Evolutionary conservation across 2,113 vertebrate genomes (phyloP).

Genomic region (Amblyopsis rosae): DNA sequence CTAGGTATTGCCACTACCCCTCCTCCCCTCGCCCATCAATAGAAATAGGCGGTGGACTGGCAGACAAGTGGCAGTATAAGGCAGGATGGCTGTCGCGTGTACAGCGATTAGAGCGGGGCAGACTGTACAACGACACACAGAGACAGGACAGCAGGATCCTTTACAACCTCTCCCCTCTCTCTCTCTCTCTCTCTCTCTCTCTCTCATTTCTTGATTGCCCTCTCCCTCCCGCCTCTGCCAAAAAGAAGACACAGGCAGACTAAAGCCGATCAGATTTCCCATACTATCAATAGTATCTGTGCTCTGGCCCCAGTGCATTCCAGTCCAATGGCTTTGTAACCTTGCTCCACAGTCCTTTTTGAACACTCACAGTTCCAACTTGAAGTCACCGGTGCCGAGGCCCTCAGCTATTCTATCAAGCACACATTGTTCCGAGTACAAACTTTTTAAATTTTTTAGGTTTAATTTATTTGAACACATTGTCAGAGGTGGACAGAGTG

Average conservation of each 20-base stretch:
- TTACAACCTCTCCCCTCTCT: constrained; percentile 42
- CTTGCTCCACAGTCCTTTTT: constrained; percentile 48
- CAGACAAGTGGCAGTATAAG: constrained; percentile 64
- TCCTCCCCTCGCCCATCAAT: constrained; percentile 65
- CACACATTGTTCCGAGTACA: neutral
- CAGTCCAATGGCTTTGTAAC: constrained; percentile 55
- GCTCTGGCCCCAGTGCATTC: constrained; percentile 43
- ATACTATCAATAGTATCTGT: constrained; percentile 72
- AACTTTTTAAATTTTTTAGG: neutral
- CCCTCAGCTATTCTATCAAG: neutral
- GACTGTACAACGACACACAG: constrained; percentile 47
- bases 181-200: constrained; percentile 17
- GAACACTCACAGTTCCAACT: constrained; percentile 3
- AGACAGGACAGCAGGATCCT: constrained; percentile 59
- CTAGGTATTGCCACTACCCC: constrained; percentile 33
- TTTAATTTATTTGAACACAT: neutral
- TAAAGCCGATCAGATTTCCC: constrained; percentile 73
- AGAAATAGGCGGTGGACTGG: constrained; percentile 60
- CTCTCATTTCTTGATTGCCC: constrained; percentile 22
- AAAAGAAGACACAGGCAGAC: constrained; percentile 65
- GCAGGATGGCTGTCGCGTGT: constrained; percentile 77
- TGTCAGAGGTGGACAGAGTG: no score
- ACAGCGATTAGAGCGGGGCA: constrained; percentile 57
- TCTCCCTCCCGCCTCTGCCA: constrained; percentile 33
- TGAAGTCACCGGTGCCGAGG: constrained; percentile 4